Conservation (phyloP, 2,888 invertebrate species). For the Podabrus alpinus region DNA sequence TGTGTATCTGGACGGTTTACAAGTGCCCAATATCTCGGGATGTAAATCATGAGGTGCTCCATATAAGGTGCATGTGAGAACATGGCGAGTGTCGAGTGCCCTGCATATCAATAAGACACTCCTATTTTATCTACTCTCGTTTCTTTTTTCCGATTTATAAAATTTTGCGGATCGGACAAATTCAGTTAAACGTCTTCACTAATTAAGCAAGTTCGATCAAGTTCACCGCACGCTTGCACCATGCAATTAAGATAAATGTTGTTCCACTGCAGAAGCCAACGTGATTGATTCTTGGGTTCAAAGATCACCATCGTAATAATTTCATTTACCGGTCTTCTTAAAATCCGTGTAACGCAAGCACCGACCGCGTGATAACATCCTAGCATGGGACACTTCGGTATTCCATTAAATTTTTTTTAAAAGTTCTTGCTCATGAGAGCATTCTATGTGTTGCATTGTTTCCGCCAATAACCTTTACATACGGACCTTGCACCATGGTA, state of each 20-base stretch:
- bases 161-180: neutral
- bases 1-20: constrained; percentile 51
- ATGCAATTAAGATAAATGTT: constrained; percentile 45
- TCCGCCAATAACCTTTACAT: constrained; percentile 28
- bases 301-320: constrained; percentile 43
- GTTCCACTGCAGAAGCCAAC: constrained; percentile 41
- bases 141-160: neutral
- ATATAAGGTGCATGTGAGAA: constrained; percentile 48
- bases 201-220: constrained; percentile 35
- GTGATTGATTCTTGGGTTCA: constrained; percentile 46
- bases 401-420: constrained; percentile 27
- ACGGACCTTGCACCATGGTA: constrained; percentile 29
- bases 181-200: neutral
- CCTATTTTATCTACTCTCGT: constrained; percentile 18
- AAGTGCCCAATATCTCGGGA: constrained; percentile 53
- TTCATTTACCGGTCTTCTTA: constrained; percentile 38
- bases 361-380: constrained; percentile 37
- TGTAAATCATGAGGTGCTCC: constrained; percentile 53
- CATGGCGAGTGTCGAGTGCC: constrained; percentile 40
- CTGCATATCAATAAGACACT: constrained; percentile 45
- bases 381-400: constrained; percentile 35
- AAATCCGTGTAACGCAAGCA: constrained; percentile 24
- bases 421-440: constrained; percentile 27
- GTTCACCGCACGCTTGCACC: constrained; percentile 38
- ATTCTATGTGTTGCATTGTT: constrained; percentile 33